Base-by-base conservation (phyloP, 30 jellyfish, hydroid and myxozoan genomes). In the Hydra vulgaris region DNA sequence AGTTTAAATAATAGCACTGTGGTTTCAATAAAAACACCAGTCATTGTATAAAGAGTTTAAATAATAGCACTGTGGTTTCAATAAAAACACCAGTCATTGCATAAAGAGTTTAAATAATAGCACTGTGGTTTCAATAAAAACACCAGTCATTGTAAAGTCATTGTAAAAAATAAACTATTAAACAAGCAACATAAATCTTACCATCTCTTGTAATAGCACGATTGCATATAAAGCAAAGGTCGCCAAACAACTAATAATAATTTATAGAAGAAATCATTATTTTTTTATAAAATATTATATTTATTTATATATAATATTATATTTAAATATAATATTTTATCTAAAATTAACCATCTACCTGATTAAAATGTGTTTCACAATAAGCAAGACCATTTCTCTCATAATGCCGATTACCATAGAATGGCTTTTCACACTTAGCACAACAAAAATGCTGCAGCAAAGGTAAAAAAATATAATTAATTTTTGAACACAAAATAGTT, bases 371-470 rank as follows among this genome's bases (percentile, higher is more conserved):
- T 3, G 95, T 85, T 75, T 93, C 99, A 66, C 99, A 93, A 78
- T 93, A 93, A 1, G 96, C 96, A 55, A 93, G 83, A 0, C 96
- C 99, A 72, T 93, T 93, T 85, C 81, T 87, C 66, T 93, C 99
- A 79, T 93, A 93, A 73, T 87, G 96, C 52, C 96, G 85, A 79
- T 93, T 92, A 8, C 96, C 96, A 79, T 77, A 87, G 83, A 93
- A 88, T 7, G 99, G 99, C 88, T 87, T 88, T 68, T 88, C 99
- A 80, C 99, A 93, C 75, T 93, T 88, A 0, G 99, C 99, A 88
- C 99, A 93, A 71, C 99, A 93, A 85, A 93, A 93, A 81, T 93
- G 99, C 96, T 93, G 67, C 0, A 78, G 78, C 17, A 52, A 17
- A 70, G 19, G 26, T 16, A 18, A 26, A 18, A 21, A 17, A 21